These are phyloP conservation scores for Busseola fusca DNA, from an alignment of 2,888 invertebrate genomes.

Conservation along the genomic window DNA sequence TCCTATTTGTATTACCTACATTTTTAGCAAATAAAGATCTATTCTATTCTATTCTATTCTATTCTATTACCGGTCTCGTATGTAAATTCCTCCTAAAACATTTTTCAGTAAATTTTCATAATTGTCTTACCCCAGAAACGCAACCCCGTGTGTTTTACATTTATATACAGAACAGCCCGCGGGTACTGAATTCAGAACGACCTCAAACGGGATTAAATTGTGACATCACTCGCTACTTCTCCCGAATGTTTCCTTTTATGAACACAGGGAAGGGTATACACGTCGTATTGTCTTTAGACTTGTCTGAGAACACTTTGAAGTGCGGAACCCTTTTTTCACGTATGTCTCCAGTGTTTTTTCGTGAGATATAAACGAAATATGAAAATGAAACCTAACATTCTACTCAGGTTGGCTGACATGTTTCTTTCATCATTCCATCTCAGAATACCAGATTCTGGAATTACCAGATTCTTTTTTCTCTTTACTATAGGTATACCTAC, in stretches of 20 bases:
- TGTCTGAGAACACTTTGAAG: slow-evolving; percentile 30
- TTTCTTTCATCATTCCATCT: neutral
- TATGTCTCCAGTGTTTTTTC: slow-evolving; percentile 19
- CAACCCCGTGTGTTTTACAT: slow-evolving; percentile 25
- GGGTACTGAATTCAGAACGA: slow-evolving; percentile 31
- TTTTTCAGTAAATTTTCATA: slow-evolving; percentile 11
- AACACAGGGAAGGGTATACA: slow-evolving; percentile 24
- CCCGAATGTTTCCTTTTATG: slow-evolving; percentile 52
- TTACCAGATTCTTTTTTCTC: neutral
- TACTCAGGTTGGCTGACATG: neutral
- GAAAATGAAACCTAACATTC: slow-evolving; percentile 8
- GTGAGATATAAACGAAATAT: slow-evolving; percentile 30
- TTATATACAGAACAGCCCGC: slow-evolving; percentile 36
- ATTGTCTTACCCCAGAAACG: slow-evolving; percentile 14
- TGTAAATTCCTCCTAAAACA: slow-evolving; percentile 17
- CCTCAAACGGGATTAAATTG: slow-evolving; percentile 56
- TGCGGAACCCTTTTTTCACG: slow-evolving; percentile 24
- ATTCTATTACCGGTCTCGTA: slow-evolving; percentile 1
- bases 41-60: no score
- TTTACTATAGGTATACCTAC: no score
- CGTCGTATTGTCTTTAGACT: slow-evolving; percentile 39
- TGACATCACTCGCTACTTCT: slow-evolving; percentile 39
- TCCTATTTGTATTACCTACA: no score
- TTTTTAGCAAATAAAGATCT: no score
- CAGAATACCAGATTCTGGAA: no score